These are phyloP conservation scores for Rhadina sibilatrix DNA, from an alignment of 2,113 vertebrate species.

Conservation along the genomic window DNA sequence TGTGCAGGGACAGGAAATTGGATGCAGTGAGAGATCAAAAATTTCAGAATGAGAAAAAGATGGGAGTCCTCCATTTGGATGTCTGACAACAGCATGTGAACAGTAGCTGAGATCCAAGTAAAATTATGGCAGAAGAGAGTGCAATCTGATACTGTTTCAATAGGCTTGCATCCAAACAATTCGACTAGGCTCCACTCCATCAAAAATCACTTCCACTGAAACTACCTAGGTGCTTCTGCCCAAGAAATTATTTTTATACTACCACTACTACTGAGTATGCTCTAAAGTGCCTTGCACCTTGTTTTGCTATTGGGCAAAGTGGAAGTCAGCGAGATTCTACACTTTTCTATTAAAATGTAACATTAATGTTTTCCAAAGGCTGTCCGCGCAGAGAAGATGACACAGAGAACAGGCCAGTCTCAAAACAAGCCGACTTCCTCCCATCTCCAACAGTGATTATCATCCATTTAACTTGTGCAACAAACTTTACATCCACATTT, in stretches of 20 bases:
- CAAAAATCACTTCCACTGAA: not conserved
- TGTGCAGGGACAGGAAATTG: conserved; percentile 9
- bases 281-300: not conserved
- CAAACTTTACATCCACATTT: not conserved
- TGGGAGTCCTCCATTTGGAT: not conserved
- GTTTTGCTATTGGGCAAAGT: not conserved
- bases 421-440: not conserved
- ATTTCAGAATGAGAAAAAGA: conserved; percentile 21
- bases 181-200: not conserved
- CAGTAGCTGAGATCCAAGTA: not conserved
- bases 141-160: not conserved
- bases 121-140: not conserved
- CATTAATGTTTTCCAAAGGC: not conserved
- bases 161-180: not conserved
- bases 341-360: not conserved
- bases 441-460: not conserved
- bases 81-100: not conserved
- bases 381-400: not conserved
- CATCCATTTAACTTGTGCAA: not conserved
- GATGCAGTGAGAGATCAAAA: not conserved
- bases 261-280: not conserved
- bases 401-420: not conserved
- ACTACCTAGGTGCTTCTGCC: not conserved
- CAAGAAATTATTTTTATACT: not conserved
- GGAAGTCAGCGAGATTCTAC: not conserved